These are phyloP conservation scores for Caerostris darwini DNA, from an alignment of 1,140 invertebrate genomes.

Conservation along the genomic window DNA sequence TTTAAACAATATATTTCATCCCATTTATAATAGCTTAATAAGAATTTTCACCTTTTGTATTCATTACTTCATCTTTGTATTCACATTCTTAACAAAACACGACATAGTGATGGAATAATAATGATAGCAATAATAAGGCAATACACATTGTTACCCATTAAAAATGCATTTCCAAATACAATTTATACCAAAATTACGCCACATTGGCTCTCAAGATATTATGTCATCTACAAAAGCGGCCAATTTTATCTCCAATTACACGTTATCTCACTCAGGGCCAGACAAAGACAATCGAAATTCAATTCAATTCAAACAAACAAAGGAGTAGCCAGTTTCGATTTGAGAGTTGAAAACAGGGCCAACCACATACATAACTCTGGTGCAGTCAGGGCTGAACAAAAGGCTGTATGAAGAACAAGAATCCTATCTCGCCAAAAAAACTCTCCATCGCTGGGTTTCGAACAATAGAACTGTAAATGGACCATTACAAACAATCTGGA, in stretches of 20 bases:
- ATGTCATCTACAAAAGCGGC: neutral
- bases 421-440: neutral
- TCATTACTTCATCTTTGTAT: too few species aligned
- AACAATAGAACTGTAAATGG: slow-evolving; percentile 36
- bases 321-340: neutral
- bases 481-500: neutral
- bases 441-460: neutral
- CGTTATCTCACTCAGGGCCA: neutral
- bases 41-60: too few species aligned
- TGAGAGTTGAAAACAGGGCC: neutral
- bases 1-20: too few species aligned
- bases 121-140: too few species aligned
- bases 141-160: neutral
- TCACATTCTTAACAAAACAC: too few species aligned
- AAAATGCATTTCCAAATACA: neutral
- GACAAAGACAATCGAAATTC: neutral
- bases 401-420: neutral
- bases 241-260: neutral
- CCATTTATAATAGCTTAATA: too few species aligned
- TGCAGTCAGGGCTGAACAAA: neutral
- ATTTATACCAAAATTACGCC: neutral
- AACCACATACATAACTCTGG: neutral
- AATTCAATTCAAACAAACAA: neutral
- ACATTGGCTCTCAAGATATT: neutral
- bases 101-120: too few species aligned